Evolutionary conservation across 2,888 invertebrate genomes (phyloP), one percentile per base, ranked within the genome.

Genomic region (Chymomyza procnemis): DNA sequence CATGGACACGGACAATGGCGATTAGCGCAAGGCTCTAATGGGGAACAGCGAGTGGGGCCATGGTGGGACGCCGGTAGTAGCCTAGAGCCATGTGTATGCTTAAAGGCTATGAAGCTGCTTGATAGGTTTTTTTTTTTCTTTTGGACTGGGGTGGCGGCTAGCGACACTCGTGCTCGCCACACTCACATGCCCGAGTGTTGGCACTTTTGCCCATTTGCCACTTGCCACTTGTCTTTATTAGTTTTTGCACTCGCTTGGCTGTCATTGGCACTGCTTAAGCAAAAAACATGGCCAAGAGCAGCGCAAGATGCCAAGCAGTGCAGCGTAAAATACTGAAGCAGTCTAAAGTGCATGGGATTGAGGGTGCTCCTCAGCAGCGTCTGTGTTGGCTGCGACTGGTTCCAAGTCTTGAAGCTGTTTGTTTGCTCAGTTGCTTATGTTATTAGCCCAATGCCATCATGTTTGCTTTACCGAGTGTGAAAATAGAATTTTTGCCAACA

Each of bases 211-310:
- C 76, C 84, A 83, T 84, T 85, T 78, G 83, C 83, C 85, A 84
- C 83, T 85, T 78, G 83, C 83, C 85, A 84, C 83, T 84, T 86
- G 83, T 84, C 86, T 84, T 84, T 84, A 84, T 84, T 84, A 84
- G 86, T 84, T 85, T 85, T 80, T 75, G 81, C 73, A 79, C 69
- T 73, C 66, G 30, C 64, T 59, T 26, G 57, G 61, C 74, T 73
- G 71, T 71, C 75, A 74, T 62, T 64, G 70, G 61, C 66, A 54
- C 68, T 46, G 56, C 64, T 62, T 66, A 65, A 57, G 18, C 21
- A 3, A 18, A 18, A 18, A 50, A 50, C 48, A 50, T 50, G 48
- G 18, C 48, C 48, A 50, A 18, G 16, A 50, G 16, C 16, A 50
- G 48, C 34, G 12, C 9, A 41, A 12, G 5, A 26, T 54, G 47